Conservation (phyloP, 2,888 invertebrate species). For the Panzeria rudis region DNA sequence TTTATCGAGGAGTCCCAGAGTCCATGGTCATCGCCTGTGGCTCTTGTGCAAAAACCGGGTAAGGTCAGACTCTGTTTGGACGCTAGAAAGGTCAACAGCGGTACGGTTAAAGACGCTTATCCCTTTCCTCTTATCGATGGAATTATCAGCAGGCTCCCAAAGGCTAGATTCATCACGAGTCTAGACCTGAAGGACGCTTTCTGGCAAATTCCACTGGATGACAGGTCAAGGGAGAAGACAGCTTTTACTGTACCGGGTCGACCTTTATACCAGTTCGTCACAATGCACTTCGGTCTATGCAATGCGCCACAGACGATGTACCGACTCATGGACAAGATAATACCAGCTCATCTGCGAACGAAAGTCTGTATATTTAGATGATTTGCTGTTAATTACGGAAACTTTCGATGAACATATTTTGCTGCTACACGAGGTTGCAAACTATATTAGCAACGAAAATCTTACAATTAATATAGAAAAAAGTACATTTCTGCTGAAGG, state of each 20-base stretch:
- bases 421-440: slow-evolving; percentile 9
- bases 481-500: neutral
- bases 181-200: slow-evolving; percentile 29
- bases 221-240: slow-evolving; percentile 20
- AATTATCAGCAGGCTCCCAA: neutral
- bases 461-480: slow-evolving; percentile 6
- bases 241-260: slow-evolving; percentile 24
- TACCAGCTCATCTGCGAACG: neutral
- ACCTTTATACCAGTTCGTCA: slow-evolving; percentile 9
- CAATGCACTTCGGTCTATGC: slow-evolving; percentile 9
- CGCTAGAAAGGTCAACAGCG: neutral
- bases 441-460: neutral
- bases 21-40: slow-evolving; percentile 29
- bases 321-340: slow-evolving; percentile 18
- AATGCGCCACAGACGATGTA: slow-evolving; percentile 23
- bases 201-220: slow-evolving; percentile 1
- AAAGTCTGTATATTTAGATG: slow-evolving; percentile 21
- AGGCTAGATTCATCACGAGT: slow-evolving; percentile 16
- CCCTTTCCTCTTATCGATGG: neutral
- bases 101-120: neutral
- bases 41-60: neutral
- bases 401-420: slow-evolving; percentile 41
- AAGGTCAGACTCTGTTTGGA: neutral
- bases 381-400: slow-evolving; percentile 43
- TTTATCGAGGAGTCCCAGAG: slow-evolving; percentile 43